These are phyloP conservation scores for Drosophila tanythrix DNA, from an alignment of 2,888 invertebrate species.

Conservation along the genomic window DNA sequence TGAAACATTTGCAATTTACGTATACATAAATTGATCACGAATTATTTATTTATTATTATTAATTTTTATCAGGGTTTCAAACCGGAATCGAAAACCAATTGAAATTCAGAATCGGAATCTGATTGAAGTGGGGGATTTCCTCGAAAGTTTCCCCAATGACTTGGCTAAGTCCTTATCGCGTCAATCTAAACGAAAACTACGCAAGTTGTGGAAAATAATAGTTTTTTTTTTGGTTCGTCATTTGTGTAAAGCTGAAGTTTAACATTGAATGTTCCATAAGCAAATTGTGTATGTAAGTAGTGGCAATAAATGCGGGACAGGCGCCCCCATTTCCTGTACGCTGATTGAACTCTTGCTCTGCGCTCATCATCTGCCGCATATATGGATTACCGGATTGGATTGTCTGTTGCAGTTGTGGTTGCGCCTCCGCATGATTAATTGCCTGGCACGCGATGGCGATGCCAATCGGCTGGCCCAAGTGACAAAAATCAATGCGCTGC, in stretches of 20 bases:
- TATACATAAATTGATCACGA: not conserved
- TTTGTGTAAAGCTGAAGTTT: fast-evolving
- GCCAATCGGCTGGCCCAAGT: conserved; percentile 71
- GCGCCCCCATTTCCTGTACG: not conserved
- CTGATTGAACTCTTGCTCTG: not conserved
- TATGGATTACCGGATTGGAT: conserved; percentile 2
- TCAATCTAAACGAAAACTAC: not conserved
- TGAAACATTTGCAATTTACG: not conserved
- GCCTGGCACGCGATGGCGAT: conserved; percentile 67
- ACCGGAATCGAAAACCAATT: not conserved
- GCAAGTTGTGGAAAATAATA: not conserved
- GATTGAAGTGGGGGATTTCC: not conserved
- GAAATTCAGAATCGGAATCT: not conserved
- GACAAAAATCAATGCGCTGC: conserved; percentile 77
- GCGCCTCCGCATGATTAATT: conserved; percentile 65
- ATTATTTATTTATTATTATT: not conserved
- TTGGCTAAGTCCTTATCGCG: not conserved
- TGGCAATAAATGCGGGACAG: not conserved
- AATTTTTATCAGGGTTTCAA: not conserved
- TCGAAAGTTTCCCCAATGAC: not conserved
- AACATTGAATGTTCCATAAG: not conserved
- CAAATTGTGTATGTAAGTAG: not conserved
- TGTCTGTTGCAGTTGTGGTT: conserved; percentile 5
- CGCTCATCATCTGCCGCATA: conserved; percentile 17
- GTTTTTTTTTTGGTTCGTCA: not conserved